Conservation (phyloP, 2,888 invertebrate genomes). For the Ennomos quercinarius region DNA sequence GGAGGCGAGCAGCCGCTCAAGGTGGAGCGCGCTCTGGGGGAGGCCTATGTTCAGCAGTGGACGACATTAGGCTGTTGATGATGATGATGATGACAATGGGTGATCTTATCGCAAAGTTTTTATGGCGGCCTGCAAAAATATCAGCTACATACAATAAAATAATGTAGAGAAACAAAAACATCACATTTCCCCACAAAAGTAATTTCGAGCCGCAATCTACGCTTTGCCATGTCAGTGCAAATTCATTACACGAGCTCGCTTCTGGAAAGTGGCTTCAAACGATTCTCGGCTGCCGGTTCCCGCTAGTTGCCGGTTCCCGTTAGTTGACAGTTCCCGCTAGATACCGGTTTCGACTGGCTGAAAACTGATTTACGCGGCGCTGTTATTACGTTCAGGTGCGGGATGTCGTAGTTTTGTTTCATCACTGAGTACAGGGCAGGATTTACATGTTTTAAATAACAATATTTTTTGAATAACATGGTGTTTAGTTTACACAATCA, state of each 20-base stretch:
- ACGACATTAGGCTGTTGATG: too few relatives aligned
- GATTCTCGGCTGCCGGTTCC: conserved; percentile 24
- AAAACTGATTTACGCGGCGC: conserved; percentile 73
- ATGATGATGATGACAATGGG: too few relatives aligned
- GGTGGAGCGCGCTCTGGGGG: too few relatives aligned
- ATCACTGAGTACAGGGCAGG: conserved; percentile 42
- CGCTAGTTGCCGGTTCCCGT: conserved; percentile 12
- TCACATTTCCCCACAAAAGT: conserved; percentile 18
- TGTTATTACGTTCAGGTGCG: conserved; percentile 79
- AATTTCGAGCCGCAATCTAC: conserved; percentile 31
- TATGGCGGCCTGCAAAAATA: too few relatives aligned
- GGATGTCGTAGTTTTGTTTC: conserved; percentile 74
- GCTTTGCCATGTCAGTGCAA: conserved; percentile 29
- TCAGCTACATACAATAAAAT: too few relatives aligned
- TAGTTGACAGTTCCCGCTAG: conserved; percentile 17
- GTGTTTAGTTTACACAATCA: too few relatives aligned
- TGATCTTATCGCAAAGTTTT: too few relatives aligned
- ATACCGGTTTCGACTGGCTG: conserved; percentile 18
- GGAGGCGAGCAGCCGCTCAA: too few relatives aligned
- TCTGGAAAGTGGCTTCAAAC: conserved; percentile 40
- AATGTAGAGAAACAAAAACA: not conserved
- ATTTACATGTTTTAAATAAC: conserved; percentile 5
- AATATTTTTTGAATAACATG: not conserved
- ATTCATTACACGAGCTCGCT: conserved; percentile 29
- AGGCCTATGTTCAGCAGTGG: too few relatives aligned